Percentiles rank a stretch among this genome's conserved stretches.
Evolutionary conservation across 2,113 vertebrate species (phyloP).

Genomic region (Campylomormyrus numenius): DNA sequence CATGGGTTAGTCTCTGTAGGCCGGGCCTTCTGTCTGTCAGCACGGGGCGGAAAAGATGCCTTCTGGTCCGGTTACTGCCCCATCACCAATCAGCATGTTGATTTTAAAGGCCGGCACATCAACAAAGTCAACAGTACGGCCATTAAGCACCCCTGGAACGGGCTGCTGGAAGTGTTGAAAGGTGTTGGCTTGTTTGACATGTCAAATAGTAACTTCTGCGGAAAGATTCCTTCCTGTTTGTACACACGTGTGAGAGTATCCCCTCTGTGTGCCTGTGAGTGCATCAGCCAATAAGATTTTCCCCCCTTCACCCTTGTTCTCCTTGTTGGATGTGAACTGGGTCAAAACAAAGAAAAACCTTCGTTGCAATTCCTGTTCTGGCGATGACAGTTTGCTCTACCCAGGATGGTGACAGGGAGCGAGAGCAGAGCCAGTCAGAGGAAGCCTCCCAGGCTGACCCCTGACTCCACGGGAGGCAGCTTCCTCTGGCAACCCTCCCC

Average conservation of each 20-base stretch:
- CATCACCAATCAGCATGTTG: not conserved
- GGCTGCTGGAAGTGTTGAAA: not conserved
- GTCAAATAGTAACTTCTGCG: not conserved
- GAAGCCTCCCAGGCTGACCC: not conserved
- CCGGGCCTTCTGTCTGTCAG: not conserved
- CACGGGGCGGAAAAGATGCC: not conserved
- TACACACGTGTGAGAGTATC: not conserved
- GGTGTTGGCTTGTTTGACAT: not conserved
- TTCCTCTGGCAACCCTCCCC: constrained; percentile 30
- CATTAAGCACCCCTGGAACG: not conserved
- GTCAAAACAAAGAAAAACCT: not conserved
- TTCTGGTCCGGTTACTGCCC: not conserved
- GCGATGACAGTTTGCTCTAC: not conserved
- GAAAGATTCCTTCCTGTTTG: not conserved
- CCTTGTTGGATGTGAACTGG: not conserved
- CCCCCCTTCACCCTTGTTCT: not conserved
- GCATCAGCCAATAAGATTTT: not conserved
- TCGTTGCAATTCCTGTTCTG: not conserved
- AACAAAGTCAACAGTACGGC: not conserved
- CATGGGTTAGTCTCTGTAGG: not conserved
- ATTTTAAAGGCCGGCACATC: not conserved
- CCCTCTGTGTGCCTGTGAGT: not conserved
- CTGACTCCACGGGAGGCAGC: constrained; percentile 25
- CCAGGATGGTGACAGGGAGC: not conserved
- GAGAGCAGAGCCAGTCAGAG: not conserved